phyloP scores from a whole-genome alignment of 2,888 invertebrate genomes.

The Sympetrum striolatum region DNA sequence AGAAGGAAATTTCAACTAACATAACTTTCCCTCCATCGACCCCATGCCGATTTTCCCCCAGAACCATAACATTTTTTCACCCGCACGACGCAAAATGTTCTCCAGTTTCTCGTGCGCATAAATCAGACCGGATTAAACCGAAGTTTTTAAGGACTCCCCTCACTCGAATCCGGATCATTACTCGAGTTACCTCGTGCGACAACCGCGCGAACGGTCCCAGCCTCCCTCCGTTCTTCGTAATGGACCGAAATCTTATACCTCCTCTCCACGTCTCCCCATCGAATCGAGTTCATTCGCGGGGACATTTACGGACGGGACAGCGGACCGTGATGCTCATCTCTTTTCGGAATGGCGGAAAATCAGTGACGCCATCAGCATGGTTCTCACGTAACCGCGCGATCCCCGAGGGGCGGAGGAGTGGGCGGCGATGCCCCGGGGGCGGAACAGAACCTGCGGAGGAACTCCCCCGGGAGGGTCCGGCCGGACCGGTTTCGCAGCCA shows the following conservation, averaged over 20 bases:
- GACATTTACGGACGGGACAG: slow-evolving; percentile 11
- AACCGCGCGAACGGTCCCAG: neutral
- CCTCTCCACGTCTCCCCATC: neutral
- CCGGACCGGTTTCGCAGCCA: slow-evolving; percentile 1
- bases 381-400: neutral
- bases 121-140: no score
- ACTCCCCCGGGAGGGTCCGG: neutral
- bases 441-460: neutral
- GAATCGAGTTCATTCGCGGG: neutral
- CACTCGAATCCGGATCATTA: neutral
- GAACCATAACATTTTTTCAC: no score
- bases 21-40: no score
- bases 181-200: neutral
- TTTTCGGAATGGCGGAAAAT: slow-evolving; percentile 1
- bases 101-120: no score
- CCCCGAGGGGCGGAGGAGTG: neutral
- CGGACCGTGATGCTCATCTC: slow-evolving; percentile 13
- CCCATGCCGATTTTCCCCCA: no score
- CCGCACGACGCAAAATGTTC: no score
- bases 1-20: no score
- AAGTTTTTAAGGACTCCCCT: neutral
- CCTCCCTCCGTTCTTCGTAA: neutral
- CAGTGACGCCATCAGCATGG: neutral
- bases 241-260: neutral
- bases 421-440: neutral